Evolutionary conservation across 2,888 invertebrate species (phyloP).

Genomic region (Hyles lineata): DNA sequence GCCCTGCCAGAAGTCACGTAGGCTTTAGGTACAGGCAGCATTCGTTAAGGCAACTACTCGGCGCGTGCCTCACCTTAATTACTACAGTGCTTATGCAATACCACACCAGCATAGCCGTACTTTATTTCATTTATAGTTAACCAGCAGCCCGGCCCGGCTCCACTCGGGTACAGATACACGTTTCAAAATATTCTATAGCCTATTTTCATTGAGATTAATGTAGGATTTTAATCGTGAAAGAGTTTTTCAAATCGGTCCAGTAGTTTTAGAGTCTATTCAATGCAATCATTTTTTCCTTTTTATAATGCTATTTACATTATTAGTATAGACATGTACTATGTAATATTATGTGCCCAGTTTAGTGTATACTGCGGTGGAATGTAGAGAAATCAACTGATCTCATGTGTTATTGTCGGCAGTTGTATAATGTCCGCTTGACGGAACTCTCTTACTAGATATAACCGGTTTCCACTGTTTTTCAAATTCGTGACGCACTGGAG

Average conservation of each 20-base stretch:
- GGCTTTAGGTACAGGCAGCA: constrained; percentile 47
- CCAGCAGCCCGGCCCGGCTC: no score
- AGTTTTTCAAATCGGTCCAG: no score
- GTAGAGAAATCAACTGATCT: not conserved
- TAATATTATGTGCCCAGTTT: not conserved
- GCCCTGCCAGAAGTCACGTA: constrained; percentile 74
- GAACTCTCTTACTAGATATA: not conserved
- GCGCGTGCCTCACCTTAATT: constrained; percentile 68
- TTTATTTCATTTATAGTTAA: not conserved
- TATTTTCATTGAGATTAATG: no score
- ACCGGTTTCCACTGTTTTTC: not conserved
- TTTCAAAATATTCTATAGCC: no score
- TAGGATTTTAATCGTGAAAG: no score
- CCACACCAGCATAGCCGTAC: constrained; percentile 33
- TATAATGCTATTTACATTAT: no score
- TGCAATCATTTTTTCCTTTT: no score
- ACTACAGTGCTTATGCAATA: constrained; percentile 52
- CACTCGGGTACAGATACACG: no score
- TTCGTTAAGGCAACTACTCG: constrained; percentile 36
- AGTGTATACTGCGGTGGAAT: not conserved
- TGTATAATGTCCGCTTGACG: not conserved
- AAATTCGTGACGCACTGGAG: constrained; percentile 1
- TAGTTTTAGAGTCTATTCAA: no score
- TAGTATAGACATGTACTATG: not conserved
- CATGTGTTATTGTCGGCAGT: not conserved